A percentile compares a stretch with the other conserved stretches of the same genome.
Conservation (phyloP, 2,113 vertebrate species). For the Sciurus niger region DNA sequence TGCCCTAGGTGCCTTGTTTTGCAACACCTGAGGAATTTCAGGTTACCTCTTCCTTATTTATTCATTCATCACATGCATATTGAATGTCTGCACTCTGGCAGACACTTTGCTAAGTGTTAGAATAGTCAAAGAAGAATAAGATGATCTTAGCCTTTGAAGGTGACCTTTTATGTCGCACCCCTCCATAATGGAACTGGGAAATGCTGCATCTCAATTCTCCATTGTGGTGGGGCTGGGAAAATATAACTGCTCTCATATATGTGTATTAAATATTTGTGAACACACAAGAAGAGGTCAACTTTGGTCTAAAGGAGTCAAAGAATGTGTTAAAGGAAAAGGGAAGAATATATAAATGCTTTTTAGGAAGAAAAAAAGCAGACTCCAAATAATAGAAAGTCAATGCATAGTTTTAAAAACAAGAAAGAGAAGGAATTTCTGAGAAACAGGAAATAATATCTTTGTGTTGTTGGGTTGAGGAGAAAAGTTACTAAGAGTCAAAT, state of each 20-base stretch:
- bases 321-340: background rate
- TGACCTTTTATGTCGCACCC: background rate
- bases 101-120: background rate
- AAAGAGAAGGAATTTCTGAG: background rate
- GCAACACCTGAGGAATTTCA: background rate
- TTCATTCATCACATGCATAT: background rate
- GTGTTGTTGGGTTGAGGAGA: background rate
- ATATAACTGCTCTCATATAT: background rate
- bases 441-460: background rate
- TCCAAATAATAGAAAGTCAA: background rate
- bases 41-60: background rate
- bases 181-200: background rate
- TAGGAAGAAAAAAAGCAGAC: slow-evolving; percentile 6
- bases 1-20: background rate
- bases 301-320: slow-evolving; percentile 30
- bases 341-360: background rate
- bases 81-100: background rate
- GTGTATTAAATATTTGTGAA: slow-evolving; percentile 6
- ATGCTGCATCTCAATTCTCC: background rate
- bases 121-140: slow-evolving; percentile 30
- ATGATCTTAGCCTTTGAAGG: background rate
- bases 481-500: background rate
- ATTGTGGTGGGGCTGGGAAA: background rate
- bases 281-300: background rate
- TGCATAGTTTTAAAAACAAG: background rate